Evolutionary conservation across 2,888 invertebrate species (phyloP).

Genomic region (Caenorhabditis afra): DNA sequence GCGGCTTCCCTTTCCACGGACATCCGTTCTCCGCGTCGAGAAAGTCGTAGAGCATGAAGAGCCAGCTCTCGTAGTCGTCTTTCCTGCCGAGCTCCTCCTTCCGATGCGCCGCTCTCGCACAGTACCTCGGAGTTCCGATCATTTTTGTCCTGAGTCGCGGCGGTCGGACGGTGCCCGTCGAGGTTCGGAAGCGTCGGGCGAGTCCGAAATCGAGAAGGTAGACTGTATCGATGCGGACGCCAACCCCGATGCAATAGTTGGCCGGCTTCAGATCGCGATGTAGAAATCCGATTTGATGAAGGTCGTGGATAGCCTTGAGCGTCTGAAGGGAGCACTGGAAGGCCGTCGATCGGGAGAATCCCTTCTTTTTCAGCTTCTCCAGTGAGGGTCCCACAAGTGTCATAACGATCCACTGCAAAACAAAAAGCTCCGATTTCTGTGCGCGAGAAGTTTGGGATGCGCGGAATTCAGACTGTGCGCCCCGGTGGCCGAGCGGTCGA

Average conservation of each 20-base stretch:
- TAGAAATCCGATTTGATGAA: constrained; percentile 51
- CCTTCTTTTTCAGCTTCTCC: constrained; percentile 36
- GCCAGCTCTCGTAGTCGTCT: constrained; percentile 60
- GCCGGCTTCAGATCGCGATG: constrained; percentile 61
- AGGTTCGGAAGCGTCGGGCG: constrained; percentile 40
- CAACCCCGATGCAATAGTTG: constrained; percentile 50
- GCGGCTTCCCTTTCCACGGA: constrained; percentile 49
- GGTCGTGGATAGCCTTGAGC: constrained; percentile 47
- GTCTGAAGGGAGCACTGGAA: constrained; percentile 47
- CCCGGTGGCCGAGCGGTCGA: constrained; percentile 41
- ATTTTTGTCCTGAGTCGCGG: constrained; percentile 46
- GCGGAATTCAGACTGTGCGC: constrained; percentile 5
- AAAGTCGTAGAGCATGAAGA: constrained; percentile 48
- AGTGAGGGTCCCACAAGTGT: constrained; percentile 52
- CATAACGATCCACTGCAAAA: constrained; percentile 61
- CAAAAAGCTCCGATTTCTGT: not conserved
- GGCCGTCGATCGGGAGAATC: constrained; percentile 40
- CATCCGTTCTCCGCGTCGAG: constrained; percentile 35
- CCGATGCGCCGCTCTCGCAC: constrained; percentile 53
- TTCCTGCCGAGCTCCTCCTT: constrained; percentile 40
- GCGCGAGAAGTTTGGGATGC: not conserved
- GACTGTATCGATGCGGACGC: constrained; percentile 10
- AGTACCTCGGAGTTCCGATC: constrained; percentile 55
- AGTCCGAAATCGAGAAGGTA: constrained; percentile 58
- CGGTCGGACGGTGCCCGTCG: constrained; percentile 36